phyloP scores from a whole-genome alignment of 2,113 vertebrate genomes.

The Heterotis niloticus region DNA sequence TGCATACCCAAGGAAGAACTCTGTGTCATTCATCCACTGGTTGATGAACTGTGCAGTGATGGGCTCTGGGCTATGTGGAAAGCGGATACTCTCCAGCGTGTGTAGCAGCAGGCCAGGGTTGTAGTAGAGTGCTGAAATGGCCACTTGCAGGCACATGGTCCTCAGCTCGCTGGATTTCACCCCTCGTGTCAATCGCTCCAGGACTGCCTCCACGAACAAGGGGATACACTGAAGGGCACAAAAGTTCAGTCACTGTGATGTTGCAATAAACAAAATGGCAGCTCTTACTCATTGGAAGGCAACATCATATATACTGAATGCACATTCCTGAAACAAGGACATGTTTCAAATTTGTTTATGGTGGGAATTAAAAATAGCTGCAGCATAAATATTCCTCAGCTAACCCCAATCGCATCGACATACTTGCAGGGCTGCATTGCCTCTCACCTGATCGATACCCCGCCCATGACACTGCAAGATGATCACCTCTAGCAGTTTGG shows the following conservation, averaged over 20 bases:
- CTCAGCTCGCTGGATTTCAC: constrained; percentile 91
- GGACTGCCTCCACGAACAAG: constrained; percentile 85
- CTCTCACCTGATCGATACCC: constrained; percentile 89
- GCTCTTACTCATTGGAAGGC: not conserved
- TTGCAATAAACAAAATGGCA: too few relatives aligned
- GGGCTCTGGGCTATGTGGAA: constrained; percentile 84
- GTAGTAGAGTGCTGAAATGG: constrained; percentile 91
- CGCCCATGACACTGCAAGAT: constrained; percentile 89
- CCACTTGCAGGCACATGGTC: constrained; percentile 96
- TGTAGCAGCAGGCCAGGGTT: constrained; percentile 83
- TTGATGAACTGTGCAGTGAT: constrained; percentile 95
- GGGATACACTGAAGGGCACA: constrained; percentile 77
- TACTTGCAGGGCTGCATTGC: not conserved
- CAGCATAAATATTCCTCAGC: too few relatives aligned
- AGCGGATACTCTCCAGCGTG: constrained; percentile 85
- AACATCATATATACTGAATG: not conserved
- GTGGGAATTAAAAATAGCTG: too few relatives aligned
- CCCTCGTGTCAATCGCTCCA: constrained; percentile 87
- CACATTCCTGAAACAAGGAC: not conserved
- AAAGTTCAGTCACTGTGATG: not conserved
- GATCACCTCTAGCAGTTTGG: constrained; percentile 92
- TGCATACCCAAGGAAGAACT: constrained; percentile 90
- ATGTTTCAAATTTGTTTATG: not conserved
- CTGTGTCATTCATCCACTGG: constrained; percentile 97
- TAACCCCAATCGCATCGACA: too few relatives aligned